Evolutionary conservation across 2,888 invertebrate genomes (phyloP).

Genomic region (Drosophila nr. fundita): DNA sequence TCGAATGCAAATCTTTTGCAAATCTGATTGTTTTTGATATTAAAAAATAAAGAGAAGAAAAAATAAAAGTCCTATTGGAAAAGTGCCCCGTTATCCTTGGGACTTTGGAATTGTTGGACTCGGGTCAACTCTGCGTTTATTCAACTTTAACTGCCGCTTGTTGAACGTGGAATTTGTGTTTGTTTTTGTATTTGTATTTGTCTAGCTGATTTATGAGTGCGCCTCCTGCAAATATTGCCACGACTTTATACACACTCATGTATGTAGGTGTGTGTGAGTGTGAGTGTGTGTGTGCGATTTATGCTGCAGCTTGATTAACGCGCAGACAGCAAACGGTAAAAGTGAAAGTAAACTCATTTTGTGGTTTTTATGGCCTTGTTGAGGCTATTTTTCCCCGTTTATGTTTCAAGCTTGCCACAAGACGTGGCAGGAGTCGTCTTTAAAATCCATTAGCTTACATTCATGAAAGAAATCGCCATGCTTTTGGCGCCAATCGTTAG

Average conservation of each 20-base stretch:
- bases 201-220: slow-evolving; percentile 72
- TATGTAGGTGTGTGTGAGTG: neutral
- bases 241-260: slow-evolving; percentile 43
- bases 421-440: neutral
- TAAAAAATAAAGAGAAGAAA: slow-evolving; percentile 10
- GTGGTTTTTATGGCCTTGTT: slow-evolving; percentile 5
- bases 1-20: neutral
- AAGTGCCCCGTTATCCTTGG: slow-evolving; percentile 16
- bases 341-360: slow-evolving; percentile 32
- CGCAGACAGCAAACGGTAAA: slow-evolving; percentile 32
- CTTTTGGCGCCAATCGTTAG: too few relatives aligned
- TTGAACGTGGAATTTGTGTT: slow-evolving; percentile 4
- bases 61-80: slow-evolving; percentile 51
- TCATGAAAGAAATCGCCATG: neutral
- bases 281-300: slow-evolving; percentile 31
- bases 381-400: neutral
- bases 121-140: slow-evolving; percentile 43
- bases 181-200: slow-evolving; percentile 49
- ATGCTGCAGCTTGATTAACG: slow-evolving; percentile 68
- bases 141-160: slow-evolving; percentile 53
- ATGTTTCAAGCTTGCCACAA: neutral
- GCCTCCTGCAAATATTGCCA: slow-evolving; percentile 66
- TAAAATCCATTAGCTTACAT: neutral
- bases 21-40: neutral
- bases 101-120: neutral